phyloP scores from a whole-genome alignment of 2,888 invertebrate species.

The Noctua janthe region DNA sequence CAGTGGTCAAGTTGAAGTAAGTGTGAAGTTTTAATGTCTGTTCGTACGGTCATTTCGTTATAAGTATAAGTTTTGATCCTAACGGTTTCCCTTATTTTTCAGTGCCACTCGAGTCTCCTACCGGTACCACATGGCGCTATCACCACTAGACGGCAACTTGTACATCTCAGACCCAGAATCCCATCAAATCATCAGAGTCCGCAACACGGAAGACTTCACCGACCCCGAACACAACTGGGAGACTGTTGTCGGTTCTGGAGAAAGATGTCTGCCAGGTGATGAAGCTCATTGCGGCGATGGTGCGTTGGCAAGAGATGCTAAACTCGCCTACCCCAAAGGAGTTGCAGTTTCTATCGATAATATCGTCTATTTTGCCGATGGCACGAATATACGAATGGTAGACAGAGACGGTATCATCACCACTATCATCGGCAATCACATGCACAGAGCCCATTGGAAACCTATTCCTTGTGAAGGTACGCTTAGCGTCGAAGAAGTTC shows the following conservation, averaged over 20 bases:
- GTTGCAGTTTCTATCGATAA: constrained; percentile 98
- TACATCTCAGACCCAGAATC: constrained; percentile 99
- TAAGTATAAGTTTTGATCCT: background rate
- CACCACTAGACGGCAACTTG: constrained; percentile 97
- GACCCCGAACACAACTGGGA: constrained; percentile 98
- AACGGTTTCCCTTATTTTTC: constrained; percentile 71
- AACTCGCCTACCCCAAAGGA: constrained; percentile 98
- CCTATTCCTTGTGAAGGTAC: constrained; percentile 98
- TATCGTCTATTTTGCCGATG: constrained; percentile 98
- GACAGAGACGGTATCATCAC: constrained; percentile 97
- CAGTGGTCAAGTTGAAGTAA: constrained; percentile 95
- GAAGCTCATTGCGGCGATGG: constrained; percentile 99
- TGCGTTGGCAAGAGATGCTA: constrained; percentile 97
- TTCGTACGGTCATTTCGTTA: background rate
- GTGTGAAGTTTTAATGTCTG: constrained; percentile 74
- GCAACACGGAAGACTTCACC: constrained; percentile 94
- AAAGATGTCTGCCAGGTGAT: constrained; percentile 97
- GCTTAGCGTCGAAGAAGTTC: constrained; percentile 97
- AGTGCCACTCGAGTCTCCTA: constrained; percentile 98
- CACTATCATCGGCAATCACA: constrained; percentile 97
- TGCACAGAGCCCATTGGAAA: constrained; percentile 98
- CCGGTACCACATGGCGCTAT: constrained; percentile 98
- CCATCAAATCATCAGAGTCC: constrained; percentile 97
- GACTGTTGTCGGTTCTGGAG: constrained; percentile 98
- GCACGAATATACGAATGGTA: constrained; percentile 98